phyloP scores from a whole-genome alignment of 1,140 invertebrate genomes.

The Spodoptera litura region DNA sequence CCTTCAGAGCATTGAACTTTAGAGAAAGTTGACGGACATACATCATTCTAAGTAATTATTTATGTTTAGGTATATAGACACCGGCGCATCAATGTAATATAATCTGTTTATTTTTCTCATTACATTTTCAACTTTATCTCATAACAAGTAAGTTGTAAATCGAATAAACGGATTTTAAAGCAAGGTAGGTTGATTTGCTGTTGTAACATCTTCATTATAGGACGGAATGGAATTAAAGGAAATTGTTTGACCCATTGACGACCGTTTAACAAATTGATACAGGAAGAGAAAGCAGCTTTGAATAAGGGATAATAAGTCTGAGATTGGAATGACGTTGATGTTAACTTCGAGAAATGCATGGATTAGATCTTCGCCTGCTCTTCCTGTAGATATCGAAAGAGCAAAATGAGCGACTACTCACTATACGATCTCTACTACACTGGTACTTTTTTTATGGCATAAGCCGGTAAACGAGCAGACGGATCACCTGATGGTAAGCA shows the following conservation, averaged over 20 bases:
- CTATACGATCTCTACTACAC: no score
- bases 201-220: neutral
- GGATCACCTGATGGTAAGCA: no score
- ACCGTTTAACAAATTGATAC: neutral
- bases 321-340: no score
- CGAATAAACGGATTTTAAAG: neutral
- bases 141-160: neutral
- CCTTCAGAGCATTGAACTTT: neutral
- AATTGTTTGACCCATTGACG: constrained; percentile 1
- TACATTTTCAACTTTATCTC: neutral
- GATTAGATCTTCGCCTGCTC: no score
- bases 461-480: no score
- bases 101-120: neutral
- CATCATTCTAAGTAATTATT: constrained; percentile 30
- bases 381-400: no score
- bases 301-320: no score
- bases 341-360: no score
- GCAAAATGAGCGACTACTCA: no score
- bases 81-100: no score
- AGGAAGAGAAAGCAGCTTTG: neutral
- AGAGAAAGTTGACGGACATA: constrained; percentile 29
- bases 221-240: constrained; percentile 21
- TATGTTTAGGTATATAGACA: constrained; percentile 5
- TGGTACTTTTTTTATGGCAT: no score
- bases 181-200: neutral